Base-by-base conservation (phyloP, 2,113 vertebrate species). In the Myotis yumanensis region DNA sequence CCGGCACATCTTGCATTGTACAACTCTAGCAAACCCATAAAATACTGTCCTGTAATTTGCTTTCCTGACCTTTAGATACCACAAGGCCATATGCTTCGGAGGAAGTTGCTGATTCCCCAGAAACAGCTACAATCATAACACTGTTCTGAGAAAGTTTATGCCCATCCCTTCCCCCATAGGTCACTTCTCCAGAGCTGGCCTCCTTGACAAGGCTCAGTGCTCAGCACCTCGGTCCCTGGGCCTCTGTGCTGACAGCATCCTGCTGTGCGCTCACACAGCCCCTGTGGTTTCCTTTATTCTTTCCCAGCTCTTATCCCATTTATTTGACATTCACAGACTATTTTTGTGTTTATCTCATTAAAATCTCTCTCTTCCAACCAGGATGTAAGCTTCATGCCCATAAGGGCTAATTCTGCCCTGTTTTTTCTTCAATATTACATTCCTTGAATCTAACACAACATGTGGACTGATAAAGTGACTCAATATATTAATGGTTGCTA, bases 11-110 rank as follows among this genome's bases (percentile, higher is more conserved):
- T 76, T 84, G 80, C 85, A 62, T 54, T 25, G 32, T 32, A 62
- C 25, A 72, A 66, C n/a, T 88, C 48, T 15, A 71, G 73, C 46
- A 72, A 86, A 32, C 4, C 3, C 28, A 85, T 81, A 59, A 96
- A 92, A 66, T 40, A 81, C 18, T 22, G 35, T 22, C 23, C 32
- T 90, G 23, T 62, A 62, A 92, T 95, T 90, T 88, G 25, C 46
- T 79, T 87, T 92, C 40, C 25, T 89, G 68, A 79, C 48, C 82
- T 73, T 71, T 85, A 25, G 28, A n/a, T 15, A 72, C 10, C 43
- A 66, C 8, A 30, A 76, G 16, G 22, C 20, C 86, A 64, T 51
- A 73, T 52, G 86, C 48, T 89, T 85, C 9, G 4, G 35, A 79
- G 35, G 28, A 86, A 96, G 59, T 8, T 72, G 57, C 37, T 94